These are phyloP conservation scores for Agrotis segetum DNA, from an alignment of 2,888 invertebrate species.

Conservation along the genomic window DNA sequence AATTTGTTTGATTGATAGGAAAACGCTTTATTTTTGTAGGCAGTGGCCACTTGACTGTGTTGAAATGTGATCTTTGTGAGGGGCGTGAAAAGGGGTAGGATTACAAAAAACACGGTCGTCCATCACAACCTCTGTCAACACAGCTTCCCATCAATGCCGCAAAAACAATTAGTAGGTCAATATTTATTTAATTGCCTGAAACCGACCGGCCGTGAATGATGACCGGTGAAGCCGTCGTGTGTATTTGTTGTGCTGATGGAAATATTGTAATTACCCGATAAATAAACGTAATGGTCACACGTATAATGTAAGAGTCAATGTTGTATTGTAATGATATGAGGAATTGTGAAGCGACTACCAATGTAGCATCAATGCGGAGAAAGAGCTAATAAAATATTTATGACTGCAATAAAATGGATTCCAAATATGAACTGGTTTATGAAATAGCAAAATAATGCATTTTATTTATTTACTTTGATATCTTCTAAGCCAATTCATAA, in stretches of 20 bases:
- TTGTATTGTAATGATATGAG: constrained; percentile 24
- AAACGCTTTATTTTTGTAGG: constrained; percentile 62
- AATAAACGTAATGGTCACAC: constrained; percentile 41
- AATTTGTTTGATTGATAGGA: constrained; percentile 67
- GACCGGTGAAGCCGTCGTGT: constrained; percentile 71
- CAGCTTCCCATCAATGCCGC: constrained; percentile 84
- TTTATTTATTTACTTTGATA: constrained; percentile 18
- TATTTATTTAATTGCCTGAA: constrained; percentile 88
- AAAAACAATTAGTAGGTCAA: constrained; percentile 90
- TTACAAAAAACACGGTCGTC: constrained; percentile 85
- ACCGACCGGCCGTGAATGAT: constrained; percentile 79
- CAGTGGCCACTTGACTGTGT: constrained; percentile 70
- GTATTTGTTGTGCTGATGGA: constrained; percentile 59
- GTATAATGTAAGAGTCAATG: constrained; percentile 10
- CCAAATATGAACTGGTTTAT: constrained; percentile 51
- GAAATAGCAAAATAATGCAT: constrained; percentile 26
- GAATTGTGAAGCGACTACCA: constrained; percentile 12
- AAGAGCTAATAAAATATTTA: constrained; percentile 56
- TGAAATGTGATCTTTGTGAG: constrained; percentile 75
- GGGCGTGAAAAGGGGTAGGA: constrained; percentile 78
- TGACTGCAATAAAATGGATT: constrained; percentile 52
- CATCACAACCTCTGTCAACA: constrained; percentile 88
- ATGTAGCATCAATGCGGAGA: constrained; percentile 34
- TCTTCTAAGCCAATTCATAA: too few species aligned
- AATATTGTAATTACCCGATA: constrained; percentile 56